Evolutionary conservation across 1,140 invertebrate species (phyloP), one percentile per base, ranked within the genome.

Genomic region (Leptopilina boulardi): DNA sequence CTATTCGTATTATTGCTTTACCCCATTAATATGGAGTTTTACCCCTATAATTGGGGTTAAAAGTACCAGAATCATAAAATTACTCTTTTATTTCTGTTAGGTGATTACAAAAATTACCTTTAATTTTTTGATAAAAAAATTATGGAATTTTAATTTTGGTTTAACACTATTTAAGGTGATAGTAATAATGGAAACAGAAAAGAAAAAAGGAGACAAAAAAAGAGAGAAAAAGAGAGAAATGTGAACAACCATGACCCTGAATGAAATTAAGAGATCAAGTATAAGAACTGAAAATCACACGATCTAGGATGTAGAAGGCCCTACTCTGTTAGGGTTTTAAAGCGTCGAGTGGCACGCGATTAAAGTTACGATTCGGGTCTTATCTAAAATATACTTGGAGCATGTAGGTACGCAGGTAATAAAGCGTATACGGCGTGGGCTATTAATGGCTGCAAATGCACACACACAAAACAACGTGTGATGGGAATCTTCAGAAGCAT

Each of bases 381-480:
- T 66, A 66, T 66, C 59, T 66, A n/a, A 66, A 66, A 66, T 66
- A 30, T 66, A 66, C 26, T 23, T 66, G 59, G 47, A 4, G 6
- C 56, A 66, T 66, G 59, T 66, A 66, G 47, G 23, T 66, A 66
- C 59, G 59, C 59, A 66, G 59, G 59, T 66, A n/a, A 66, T 66
- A 66, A 66, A 66, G 59, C 26, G 59, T 34, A n/a, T n/a, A 66
- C 11, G 8, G 59, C 59, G 59, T 66, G 59, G 59, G 59, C 59
- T 66, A 66, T 66, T 66, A 66, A 66, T 66, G 59, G 26, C 59
- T 66, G 59, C 59, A 66, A 66, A 34, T 66, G 59, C 15, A 66
- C 23, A 34, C 59, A n/a, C 23, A 9, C 23, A 5, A 13, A 15
- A 59, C 13, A 59, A 15, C 11, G 10, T 30, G 10, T 59, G 10